These are phyloP conservation scores for Ptychadena robeensis DNA, from an alignment of 2,797 vertebrate species.

Conservation along the genomic window DNA sequence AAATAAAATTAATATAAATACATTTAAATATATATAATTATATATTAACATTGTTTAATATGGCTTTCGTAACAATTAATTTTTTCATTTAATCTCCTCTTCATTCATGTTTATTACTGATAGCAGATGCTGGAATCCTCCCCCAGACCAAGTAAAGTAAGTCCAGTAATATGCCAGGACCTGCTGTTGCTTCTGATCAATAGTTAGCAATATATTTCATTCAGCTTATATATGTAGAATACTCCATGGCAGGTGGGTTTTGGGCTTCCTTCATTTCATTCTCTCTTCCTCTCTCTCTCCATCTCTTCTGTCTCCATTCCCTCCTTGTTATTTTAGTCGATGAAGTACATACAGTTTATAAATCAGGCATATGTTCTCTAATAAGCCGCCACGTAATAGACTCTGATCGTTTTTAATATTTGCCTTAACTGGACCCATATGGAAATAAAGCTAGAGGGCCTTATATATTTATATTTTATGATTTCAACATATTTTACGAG, in stretches of 20 bases:
- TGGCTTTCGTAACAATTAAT: not conserved
- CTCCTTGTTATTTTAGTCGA: conserved; percentile 59
- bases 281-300: conserved; percentile 2
- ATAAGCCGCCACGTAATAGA: conserved; percentile 60
- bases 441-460: conserved; percentile 59
- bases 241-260: conserved; percentile 4
- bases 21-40: not conserved
- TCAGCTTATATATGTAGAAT: not conserved
- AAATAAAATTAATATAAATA: not conserved
- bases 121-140: not conserved
- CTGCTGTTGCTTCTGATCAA: not conserved
- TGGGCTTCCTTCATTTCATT: conserved; percentile 4
- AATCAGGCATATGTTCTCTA: conserved; percentile 59
- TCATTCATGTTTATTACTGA: not conserved
- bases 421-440: conserved; percentile 60
- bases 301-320: conserved; percentile 38
- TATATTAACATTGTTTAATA: not conserved
- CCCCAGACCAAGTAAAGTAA: not conserved
- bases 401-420: conserved; percentile 62
- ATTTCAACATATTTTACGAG: conserved; percentile 59
- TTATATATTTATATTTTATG: conserved; percentile 62
- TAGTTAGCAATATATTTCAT: conserved; percentile 4
- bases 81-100: not conserved
- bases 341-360: conserved; percentile 62
- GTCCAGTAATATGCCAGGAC: not conserved